Evolutionary conservation across 2,888 invertebrate species (phyloP).

Genomic region (Drosophila paracracens): DNA sequence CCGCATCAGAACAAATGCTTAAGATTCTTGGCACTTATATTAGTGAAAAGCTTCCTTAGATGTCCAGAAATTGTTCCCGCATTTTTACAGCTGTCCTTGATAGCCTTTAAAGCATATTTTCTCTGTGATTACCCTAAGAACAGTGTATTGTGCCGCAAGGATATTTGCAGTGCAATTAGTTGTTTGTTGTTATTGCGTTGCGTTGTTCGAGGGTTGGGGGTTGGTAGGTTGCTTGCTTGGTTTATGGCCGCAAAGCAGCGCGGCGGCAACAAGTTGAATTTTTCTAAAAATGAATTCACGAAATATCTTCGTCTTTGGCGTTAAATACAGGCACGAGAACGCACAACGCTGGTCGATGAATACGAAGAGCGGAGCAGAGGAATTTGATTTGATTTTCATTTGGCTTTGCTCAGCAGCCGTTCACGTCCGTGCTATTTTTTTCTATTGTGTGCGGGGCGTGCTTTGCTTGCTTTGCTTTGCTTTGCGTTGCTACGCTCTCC

Average conservation of each 20-base stretch:
- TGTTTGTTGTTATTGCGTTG: slow-evolving; percentile 23
- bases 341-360: slow-evolving; percentile 54
- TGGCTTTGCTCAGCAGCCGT: slow-evolving; percentile 44
- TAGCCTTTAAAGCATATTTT: neutral
- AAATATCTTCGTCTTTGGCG: slow-evolving; percentile 79
- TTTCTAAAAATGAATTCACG: slow-evolving; percentile 79
- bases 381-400: slow-evolving; percentile 73
- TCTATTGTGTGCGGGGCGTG: slow-evolving; percentile 74
- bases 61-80: neutral
- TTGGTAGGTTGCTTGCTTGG: slow-evolving; percentile 18
- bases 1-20: neutral
- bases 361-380: slow-evolving; percentile 56
- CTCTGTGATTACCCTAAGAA: neutral
- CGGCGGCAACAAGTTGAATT: slow-evolving; percentile 78
- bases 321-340: slow-evolving; percentile 70
- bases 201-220: slow-evolving; percentile 33
- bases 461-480: slow-evolving; percentile 44
- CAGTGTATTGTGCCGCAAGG: neutral
- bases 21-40: neutral
- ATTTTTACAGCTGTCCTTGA: neutral
- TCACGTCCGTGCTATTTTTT: slow-evolving; percentile 52
- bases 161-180: neutral
- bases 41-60: neutral
- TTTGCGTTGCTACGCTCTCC: slow-evolving; percentile 51
- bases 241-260: slow-evolving; percentile 64